phyloP scores from a whole-genome alignment of 2,888 invertebrate species.

The Tetropium fuscum region DNA sequence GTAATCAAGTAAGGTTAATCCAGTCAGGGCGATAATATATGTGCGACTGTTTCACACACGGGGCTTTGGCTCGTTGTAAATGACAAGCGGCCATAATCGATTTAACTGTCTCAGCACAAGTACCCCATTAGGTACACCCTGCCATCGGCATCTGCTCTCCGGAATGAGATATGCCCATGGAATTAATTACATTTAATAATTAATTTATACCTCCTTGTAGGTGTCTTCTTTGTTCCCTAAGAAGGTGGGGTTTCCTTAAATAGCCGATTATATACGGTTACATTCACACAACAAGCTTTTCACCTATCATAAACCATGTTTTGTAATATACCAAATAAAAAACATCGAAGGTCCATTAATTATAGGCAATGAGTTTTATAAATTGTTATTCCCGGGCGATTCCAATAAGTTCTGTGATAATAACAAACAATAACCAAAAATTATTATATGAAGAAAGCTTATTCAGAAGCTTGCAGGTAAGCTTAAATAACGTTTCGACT shows the following conservation, averaged over 20 bases:
- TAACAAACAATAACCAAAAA: no score
- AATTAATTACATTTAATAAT: constrained; percentile 59
- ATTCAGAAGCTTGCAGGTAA: no score
- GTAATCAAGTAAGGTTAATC: constrained; percentile 45
- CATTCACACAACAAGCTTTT: no score
- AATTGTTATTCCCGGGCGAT: no score
- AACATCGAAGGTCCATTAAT: no score
- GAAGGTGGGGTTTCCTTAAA: constrained; percentile 1
- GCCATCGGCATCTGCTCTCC: constrained; percentile 58
- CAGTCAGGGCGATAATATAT: constrained; percentile 46
- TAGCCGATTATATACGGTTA: no score
- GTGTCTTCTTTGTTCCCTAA: constrained; percentile 7
- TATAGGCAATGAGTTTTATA: no score
- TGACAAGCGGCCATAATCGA: constrained; percentile 59
- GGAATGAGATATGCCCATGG: constrained; percentile 53
- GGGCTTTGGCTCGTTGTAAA: constrained; percentile 49
- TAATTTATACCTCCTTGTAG: constrained; percentile 50
- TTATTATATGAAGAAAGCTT: no score
- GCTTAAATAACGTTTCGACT: no score
- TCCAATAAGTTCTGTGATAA: no score
- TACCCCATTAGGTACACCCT: constrained; percentile 58
- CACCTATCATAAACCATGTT: no score
- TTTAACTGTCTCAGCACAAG: constrained; percentile 55
- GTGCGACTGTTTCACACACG: constrained; percentile 47
- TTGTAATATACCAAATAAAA: no score